A percentile compares a stretch with the other conserved stretches of the same genome.
Conservation (phyloP, 1,140 invertebrate genomes). For the Tribolium castaneum region DNA sequence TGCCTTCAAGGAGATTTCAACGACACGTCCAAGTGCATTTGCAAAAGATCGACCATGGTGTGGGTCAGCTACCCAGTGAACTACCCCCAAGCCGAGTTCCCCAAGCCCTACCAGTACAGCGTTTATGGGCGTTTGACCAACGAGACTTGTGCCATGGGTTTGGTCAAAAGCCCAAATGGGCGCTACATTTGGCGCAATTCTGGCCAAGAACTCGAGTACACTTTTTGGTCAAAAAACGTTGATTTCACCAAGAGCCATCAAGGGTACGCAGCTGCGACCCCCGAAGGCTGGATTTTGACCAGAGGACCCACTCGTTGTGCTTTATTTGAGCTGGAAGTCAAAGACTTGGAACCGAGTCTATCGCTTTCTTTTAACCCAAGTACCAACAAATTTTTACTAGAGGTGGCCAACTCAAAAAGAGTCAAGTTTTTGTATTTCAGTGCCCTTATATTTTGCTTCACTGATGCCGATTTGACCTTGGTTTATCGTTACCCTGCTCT, state of each 20-base stretch:
- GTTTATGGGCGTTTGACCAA: neutral
- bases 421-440: neutral
- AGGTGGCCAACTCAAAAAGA: neutral
- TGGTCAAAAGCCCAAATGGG: neutral
- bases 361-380: neutral
- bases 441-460: neutral
- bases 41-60: neutral
- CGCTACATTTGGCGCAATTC: neutral
- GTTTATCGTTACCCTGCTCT: neutral
- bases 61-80: neutral
- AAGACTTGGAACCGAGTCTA: neutral
- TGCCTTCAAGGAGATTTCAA: constrained; percentile 9
- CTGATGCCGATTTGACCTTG: neutral
- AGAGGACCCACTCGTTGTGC: neutral
- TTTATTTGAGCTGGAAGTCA: neutral
- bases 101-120: neutral
- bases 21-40: constrained; percentile 6
- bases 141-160: constrained; percentile 1
- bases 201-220: neutral
- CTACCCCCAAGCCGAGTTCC: neutral
- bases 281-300: neutral
- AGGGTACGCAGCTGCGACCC: neutral
- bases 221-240: neutral
- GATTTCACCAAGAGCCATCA: neutral
- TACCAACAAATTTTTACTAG: neutral